Percentiles rank a stretch among this genome's conserved stretches.
Conservation (phyloP, 1,140 invertebrate species). For the Trachymyrmex septentrionalis region DNA sequence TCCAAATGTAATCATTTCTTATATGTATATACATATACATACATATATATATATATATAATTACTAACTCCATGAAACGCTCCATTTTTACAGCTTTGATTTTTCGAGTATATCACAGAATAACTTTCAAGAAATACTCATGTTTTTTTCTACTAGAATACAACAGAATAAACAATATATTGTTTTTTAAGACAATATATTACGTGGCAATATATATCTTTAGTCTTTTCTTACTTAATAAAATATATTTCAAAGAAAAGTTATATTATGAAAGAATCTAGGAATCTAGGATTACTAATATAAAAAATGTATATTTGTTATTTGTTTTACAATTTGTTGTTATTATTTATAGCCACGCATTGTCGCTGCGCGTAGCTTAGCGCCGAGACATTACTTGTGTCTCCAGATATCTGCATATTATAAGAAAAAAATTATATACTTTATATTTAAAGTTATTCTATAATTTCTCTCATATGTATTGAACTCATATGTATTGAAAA, state of each 20-base stretch:
- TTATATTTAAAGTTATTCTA: constrained; percentile 34
- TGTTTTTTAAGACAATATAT: background rate
- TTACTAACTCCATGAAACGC: background rate
- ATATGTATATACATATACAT: no score
- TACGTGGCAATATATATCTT: background rate
- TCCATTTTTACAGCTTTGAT: background rate
- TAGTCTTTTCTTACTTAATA: background rate
- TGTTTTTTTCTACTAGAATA: background rate
- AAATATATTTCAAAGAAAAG: constrained; percentile 8
- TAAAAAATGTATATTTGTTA: background rate
- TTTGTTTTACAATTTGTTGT: constrained; percentile 14
- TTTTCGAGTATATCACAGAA: constrained; percentile 20
- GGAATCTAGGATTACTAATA: no score
- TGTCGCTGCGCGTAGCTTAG: no score
- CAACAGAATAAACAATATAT: background rate
- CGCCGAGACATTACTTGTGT: no score
- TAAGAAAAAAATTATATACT: background rate
- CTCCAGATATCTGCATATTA: constrained; percentile 21
- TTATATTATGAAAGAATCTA: constrained; percentile 11
- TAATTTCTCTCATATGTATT: constrained; percentile 15
- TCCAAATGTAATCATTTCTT: background rate
- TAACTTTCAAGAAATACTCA: constrained; percentile 15
- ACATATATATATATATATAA: background rate
- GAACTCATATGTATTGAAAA: constrained; percentile 3
- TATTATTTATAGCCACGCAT: no score